phyloP scores from a whole-genome alignment of 2,113 vertebrate genomes.

The Numida meleagris region DNA sequence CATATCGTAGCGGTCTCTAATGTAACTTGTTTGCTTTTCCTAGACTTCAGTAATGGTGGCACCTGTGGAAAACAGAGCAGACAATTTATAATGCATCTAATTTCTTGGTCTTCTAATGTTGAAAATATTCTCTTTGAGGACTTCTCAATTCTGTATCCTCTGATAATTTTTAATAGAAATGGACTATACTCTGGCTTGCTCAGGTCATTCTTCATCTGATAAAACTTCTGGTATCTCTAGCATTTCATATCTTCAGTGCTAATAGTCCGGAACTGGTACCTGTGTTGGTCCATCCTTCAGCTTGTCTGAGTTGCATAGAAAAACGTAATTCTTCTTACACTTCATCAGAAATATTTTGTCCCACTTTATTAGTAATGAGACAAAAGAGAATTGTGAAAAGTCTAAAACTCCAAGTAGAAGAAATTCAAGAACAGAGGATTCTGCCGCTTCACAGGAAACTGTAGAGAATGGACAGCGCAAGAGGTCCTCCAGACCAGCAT shows the following conservation, averaged over 20 bases:
- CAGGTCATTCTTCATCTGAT: conserved; percentile 64
- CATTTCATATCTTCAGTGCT: conserved; percentile 50
- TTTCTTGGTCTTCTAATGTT: conserved; percentile 65
- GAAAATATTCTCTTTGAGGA: conserved; percentile 66
- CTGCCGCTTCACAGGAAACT: conserved; percentile 81
- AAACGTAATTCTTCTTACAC: conserved; percentile 57
- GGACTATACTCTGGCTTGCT: conserved; percentile 62
- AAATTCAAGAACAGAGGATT: conserved; percentile 94
- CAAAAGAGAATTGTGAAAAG: conserved; percentile 89
- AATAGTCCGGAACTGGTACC: conserved; percentile 46
- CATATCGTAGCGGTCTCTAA: conserved; percentile 38
- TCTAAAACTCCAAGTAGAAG: conserved; percentile 92
- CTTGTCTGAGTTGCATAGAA: conserved; percentile 62
- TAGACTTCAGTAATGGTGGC: conserved; percentile 70
- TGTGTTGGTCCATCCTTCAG: conserved; percentile 45
- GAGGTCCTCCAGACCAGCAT: conserved; percentile 87
- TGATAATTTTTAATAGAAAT: conserved; percentile 60
- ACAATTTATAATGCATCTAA: conserved; percentile 64
- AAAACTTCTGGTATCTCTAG: conserved; percentile 55
- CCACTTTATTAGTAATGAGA: conserved; percentile 81
- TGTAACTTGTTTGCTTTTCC: conserved; percentile 69
- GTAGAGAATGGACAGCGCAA: conserved; percentile 92
- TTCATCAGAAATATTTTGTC: conserved; percentile 75
- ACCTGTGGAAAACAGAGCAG: conserved; percentile 69
- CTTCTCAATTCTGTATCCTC: conserved; percentile 69